phyloP scores from a whole-genome alignment of 2,888 invertebrate genomes.

The Eupithecia subumbrata region DNA sequence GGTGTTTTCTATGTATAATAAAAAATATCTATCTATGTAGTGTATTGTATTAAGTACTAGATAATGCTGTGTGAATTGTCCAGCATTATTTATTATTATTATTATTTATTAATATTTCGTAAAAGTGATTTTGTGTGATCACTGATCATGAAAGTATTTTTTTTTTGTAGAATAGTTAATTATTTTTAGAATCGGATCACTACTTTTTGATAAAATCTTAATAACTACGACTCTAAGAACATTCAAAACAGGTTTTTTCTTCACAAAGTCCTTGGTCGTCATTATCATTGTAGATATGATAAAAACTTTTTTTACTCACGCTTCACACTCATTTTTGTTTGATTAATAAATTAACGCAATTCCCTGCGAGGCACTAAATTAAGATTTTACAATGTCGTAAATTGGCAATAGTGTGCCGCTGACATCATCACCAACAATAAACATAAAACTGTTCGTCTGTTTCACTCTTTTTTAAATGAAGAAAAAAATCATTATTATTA shows the following conservation, averaged over 20 bases:
- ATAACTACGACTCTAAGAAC: not conserved
- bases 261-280: not conserved
- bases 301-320: not conserved
- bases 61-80: too few relatives aligned
- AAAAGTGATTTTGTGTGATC: not conserved
- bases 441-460: not conserved
- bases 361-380: conserved; percentile 11
- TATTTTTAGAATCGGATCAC: not conserved
- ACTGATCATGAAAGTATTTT: not conserved
- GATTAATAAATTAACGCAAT: conserved; percentile 9
- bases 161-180: not conserved
- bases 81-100: too few relatives aligned
- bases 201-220: not conserved
- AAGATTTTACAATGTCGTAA: conserved; percentile 16
- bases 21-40: too few relatives aligned
- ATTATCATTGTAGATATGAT: not conserved
- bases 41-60: too few relatives aligned
- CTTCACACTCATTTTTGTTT: not conserved
- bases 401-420: conserved; percentile 8
- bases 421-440: conserved; percentile 10
- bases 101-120: not conserved
- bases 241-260: not conserved
- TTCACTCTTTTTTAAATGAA: not conserved
- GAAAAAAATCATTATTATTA: not conserved
- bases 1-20: too few relatives aligned